These are phyloP conservation scores for Apostichopus japonicus DNA, from an alignment of 35 echinoderm and acorn worm genomes.

Conservation along the genomic window DNA sequence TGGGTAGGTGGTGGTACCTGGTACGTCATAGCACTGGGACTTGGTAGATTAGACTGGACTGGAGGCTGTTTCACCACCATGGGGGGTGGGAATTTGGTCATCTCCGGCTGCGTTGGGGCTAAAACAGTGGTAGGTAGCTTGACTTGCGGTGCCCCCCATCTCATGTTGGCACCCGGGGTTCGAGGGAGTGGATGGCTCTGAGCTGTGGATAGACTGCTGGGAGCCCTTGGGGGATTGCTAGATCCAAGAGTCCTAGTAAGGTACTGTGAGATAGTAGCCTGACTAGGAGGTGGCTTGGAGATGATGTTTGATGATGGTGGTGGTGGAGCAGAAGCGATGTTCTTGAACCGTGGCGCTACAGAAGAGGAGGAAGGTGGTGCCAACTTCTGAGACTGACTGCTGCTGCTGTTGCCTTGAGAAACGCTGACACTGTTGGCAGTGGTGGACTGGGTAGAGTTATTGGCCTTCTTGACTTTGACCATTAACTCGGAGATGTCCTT, in stretches of 20 bases:
- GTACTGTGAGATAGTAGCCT: constrained; percentile 53
- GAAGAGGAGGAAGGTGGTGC: background rate
- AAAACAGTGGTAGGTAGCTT: constrained; percentile 13
- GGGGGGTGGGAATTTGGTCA: constrained; percentile 18
- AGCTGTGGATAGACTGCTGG: constrained; percentile 25
- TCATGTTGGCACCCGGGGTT: constrained; percentile 27
- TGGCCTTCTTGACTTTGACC: constrained; percentile 75
- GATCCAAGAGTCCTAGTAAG: constrained; percentile 35
- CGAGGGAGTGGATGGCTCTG: constrained; percentile 34
- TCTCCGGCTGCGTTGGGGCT: constrained; percentile 22
- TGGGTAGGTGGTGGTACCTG: constrained; percentile 19
- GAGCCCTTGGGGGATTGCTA: constrained; percentile 28
- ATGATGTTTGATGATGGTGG: constrained; percentile 38
- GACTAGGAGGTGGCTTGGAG: constrained; percentile 58
- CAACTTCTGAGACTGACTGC: background rate
- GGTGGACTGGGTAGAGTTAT: constrained; percentile 32
- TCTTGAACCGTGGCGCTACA: constrained; percentile 20
- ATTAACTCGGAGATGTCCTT: constrained; percentile 93
- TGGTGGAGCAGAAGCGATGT: background rate
- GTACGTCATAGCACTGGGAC: constrained; percentile 32
- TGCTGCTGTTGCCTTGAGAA: background rate
- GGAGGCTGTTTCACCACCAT: background rate
- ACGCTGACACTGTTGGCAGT: constrained; percentile 33
- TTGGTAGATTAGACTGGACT: constrained; percentile 6
- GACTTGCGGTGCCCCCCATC: constrained; percentile 49